These are phyloP conservation scores for Steatocranus sp. DNA, from an alignment of 2,797 vertebrate genomes.

Conservation along the genomic window DNA sequence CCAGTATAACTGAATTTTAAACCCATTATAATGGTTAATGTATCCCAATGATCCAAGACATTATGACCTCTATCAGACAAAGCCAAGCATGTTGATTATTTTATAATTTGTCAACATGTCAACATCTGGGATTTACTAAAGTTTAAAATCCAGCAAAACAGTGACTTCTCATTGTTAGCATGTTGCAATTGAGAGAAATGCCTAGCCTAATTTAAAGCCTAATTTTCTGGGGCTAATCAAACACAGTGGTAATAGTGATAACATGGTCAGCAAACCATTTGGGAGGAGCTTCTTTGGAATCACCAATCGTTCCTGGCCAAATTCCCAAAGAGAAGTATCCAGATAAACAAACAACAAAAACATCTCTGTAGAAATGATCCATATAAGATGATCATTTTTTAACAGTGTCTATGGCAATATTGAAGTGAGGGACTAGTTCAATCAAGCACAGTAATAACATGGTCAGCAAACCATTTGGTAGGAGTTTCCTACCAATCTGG, in stretches of 20 bases:
- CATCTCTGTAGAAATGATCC: not conserved
- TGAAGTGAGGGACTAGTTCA: not conserved
- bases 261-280: not conserved
- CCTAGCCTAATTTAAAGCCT: not conserved
- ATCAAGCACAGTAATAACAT: not conserved
- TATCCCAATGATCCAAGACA: not conserved
- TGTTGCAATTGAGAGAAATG: not conserved
- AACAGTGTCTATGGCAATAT: not conserved
- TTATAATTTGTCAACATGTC: not conserved
- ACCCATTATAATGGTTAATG: not conserved
- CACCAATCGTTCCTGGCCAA: not conserved
- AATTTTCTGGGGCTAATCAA: not conserved
- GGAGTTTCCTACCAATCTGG: not conserved
- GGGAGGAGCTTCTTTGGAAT: not conserved
- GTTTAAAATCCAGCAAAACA: not conserved
- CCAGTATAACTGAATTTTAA: not conserved
- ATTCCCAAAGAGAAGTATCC: not conserved
- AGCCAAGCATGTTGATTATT: not conserved
- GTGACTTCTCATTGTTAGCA: not conserved
- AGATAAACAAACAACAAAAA: not conserved
- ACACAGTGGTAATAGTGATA: not conserved
- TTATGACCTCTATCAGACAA: not conserved
- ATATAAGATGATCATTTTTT: not conserved
- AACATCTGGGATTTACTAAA: not conserved
- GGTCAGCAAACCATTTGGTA: not conserved